Evolutionary conservation across 2,113 vertebrate genomes (phyloP).

Genomic region (Prunella fulvescens): DNA sequence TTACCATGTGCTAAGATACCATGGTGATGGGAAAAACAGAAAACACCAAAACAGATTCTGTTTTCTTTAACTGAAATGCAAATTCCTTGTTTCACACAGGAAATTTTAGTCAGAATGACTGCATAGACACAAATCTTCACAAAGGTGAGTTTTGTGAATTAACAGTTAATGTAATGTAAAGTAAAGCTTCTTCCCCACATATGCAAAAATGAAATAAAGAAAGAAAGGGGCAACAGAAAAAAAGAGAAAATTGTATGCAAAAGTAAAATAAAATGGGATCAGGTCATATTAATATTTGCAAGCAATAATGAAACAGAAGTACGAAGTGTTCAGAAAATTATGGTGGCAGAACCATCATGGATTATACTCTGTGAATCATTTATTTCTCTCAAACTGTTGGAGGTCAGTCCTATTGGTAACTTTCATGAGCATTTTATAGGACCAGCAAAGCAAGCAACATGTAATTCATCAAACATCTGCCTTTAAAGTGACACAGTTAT

Average conservation of each 20-base stretch:
- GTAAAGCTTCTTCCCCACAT: neutral
- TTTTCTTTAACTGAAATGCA: slow-evolving; percentile 43
- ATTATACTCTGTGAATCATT: neutral
- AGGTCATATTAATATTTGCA: neutral
- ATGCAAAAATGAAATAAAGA: neutral
- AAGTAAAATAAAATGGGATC: neutral
- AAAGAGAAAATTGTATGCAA: neutral
- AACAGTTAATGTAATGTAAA: neutral
- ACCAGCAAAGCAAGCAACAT: neutral
- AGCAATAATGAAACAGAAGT: neutral
- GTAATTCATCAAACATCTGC: neutral
- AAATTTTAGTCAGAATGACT: slow-evolving; percentile 2
- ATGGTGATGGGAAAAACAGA: slow-evolving; percentile 19
- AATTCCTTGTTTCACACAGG: neutral
- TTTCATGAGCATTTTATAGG: neutral
- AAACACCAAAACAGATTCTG: neutral
- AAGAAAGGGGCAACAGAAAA: neutral
- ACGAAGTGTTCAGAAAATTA: neutral
- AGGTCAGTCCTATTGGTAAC: neutral
- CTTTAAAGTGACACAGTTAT: neutral
- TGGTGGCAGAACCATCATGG: neutral
- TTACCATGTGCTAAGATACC: neutral
- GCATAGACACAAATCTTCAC: neutral
- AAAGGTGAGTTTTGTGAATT: neutral
- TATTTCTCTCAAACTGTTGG: neutral